Evolutionary conservation across 1,140 invertebrate genomes (phyloP), one percentile per base, ranked within the genome.

Genomic region (Eupristina koningsbergeri): DNA sequence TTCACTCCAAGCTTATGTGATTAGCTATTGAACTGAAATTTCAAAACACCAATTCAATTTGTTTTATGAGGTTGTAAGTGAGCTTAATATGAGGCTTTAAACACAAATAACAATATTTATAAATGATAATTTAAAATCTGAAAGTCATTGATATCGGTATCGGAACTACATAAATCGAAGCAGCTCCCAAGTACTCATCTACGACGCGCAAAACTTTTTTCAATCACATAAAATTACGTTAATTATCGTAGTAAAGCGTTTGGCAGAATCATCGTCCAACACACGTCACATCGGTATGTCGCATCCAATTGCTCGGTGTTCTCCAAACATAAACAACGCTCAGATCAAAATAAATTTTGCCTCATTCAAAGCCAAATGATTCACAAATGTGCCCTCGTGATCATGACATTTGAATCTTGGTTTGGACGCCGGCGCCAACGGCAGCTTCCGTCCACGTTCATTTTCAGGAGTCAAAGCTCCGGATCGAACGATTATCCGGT

Each of bases 1-100:
- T 71, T 71, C 67, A 71, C 67, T 71, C 36, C 67, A n/a, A 26
- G 36, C 41, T 71, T 41, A 71, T 71, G 67, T 36, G 41, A 71
- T 71, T 71, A 9, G 36, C 31, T 71, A 71, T 71, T 71, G 36
- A 71, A 71, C 41, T n/a, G 22, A 41, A 71, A 71, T 71, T 71
- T 71, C 67, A 71, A 41, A 71, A 41, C 17, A 41, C 67, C 9
- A 1, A 31, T 41, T 71, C 67, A 41, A n/a, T 71, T 41, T 41
- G 39, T 71, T 71, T 71, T 9, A 31, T 41, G 26, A 9, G 5
- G n/a, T 17, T 11, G 26, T 19, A 15, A 3, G 17, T 71, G 13
- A 41, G 1, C 19, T 71, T 41, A 39, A 71, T 71, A 41, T 26
- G 22, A n/a, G 36, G 6, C 6, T 71, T 71, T 36, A 3, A 39